Evolutionary conservation across 2,113 vertebrate genomes (phyloP).

Genomic region (Gracilinanus agilis): DNA sequence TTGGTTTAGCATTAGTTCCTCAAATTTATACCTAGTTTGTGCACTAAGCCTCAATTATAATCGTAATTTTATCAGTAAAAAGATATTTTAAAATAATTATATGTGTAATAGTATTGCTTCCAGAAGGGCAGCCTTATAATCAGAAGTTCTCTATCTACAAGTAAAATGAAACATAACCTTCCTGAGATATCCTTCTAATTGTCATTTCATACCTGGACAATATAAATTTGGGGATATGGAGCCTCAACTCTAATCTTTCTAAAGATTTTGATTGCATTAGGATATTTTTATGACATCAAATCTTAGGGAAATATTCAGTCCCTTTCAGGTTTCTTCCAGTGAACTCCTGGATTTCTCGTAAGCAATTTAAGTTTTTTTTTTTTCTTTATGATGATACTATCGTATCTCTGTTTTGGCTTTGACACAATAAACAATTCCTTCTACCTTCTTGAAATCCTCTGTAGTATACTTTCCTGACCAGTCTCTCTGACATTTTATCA

Average conservation of each 20-base stretch:
- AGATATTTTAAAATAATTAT: not conserved
- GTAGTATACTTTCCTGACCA: not conserved
- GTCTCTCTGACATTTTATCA: not conserved
- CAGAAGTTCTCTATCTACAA: not conserved
- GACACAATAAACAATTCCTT: not conserved
- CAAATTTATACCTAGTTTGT: not conserved
- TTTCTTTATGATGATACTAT: not conserved
- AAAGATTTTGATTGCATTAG: not conserved
- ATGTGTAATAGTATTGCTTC: not conserved
- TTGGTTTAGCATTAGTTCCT: not conserved
- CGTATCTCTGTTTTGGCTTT: not conserved
- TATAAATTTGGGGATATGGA: slow-evolving; percentile 27
- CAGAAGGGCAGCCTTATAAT: not conserved
- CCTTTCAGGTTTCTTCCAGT: not conserved
- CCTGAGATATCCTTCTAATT: not conserved
- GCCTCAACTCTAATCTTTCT: not conserved
- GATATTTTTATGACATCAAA: not conserved
- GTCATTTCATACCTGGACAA: not conserved
- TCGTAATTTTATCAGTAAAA: not conserved
- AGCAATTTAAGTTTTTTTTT: not conserved
- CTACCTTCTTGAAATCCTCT: slow-evolving; percentile 13
- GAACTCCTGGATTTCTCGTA: not conserved
- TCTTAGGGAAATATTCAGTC: slow-evolving; percentile 1
- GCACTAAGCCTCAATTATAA: not conserved
- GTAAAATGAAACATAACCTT: not conserved